phyloP scores from a whole-genome alignment of 2,797 vertebrate species.

The Orestias chungarensis region DNA sequence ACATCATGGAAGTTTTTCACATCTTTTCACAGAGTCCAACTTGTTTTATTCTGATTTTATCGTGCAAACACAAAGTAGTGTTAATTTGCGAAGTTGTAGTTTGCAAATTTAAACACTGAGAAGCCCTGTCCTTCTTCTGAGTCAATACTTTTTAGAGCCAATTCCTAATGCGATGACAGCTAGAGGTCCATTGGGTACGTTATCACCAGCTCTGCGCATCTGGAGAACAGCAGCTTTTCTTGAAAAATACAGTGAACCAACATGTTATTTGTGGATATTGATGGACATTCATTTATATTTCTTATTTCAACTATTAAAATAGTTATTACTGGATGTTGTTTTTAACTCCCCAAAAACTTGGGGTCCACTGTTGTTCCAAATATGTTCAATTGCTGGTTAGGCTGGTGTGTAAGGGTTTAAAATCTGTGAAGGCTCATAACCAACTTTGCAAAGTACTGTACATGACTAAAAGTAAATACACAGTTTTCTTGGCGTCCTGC shows the following conservation, averaged over 20 bases:
- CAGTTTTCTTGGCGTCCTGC: slow-evolving; percentile 10
- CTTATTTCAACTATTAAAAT: background rate
- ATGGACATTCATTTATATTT: background rate
- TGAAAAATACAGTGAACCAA: too few species aligned
- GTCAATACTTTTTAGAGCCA: background rate
- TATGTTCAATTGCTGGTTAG: too few species aligned
- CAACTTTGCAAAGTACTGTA: background rate
- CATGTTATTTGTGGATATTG: too few species aligned
- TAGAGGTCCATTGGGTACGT: background rate
- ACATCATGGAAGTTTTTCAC: background rate
- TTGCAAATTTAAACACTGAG: too few species aligned
- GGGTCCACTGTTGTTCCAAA: too few species aligned
- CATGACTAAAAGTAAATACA: background rate
- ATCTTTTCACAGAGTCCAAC: background rate
- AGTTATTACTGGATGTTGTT: too few species aligned
- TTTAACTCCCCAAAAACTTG: too few species aligned
- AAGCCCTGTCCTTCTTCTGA: background rate
- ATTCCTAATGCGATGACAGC: background rate
- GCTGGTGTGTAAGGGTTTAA: too few species aligned
- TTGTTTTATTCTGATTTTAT: background rate
- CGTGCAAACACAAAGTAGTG: background rate
- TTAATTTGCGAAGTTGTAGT: background rate
- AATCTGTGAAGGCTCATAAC: background rate
- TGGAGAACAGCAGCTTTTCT: background rate
- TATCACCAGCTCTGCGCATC: background rate